phyloP scores from a whole-genome alignment of 2,113 vertebrate species.

The Cyanoderma ruficeps region DNA sequence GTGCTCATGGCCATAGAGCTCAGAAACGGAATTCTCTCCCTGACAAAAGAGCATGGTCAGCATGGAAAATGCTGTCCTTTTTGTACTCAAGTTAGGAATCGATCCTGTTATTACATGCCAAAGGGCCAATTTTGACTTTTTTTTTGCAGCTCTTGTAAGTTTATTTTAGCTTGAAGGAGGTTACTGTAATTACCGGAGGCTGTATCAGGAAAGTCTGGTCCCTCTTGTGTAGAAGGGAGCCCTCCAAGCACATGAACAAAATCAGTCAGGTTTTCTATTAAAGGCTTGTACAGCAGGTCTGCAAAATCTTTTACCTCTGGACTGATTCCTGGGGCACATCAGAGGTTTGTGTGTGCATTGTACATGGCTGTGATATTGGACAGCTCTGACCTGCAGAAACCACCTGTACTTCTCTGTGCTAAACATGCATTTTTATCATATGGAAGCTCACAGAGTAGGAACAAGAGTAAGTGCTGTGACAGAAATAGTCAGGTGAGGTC shows the following conservation, averaged over 20 bases:
- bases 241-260: background rate
- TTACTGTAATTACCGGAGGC: background rate
- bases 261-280: background rate
- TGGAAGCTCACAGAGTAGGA: background rate
- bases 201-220: background rate
- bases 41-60: background rate
- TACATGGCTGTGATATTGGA: background rate
- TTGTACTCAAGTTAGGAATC: rapidly evolving
- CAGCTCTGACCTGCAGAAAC: background rate
- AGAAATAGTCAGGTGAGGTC: background rate
- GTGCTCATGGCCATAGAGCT: background rate
- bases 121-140: background rate
- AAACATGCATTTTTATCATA: background rate
- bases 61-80: background rate
- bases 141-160: background rate
- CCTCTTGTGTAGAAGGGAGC: background rate
- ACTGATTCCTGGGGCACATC: background rate
- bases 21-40: background rate
- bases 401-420: background rate
- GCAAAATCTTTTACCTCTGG: background rate
- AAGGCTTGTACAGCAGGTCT: background rate
- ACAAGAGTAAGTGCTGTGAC: background rate
- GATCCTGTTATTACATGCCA: background rate
- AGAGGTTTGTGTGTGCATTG: rapidly evolving
- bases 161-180: background rate